Conservation (phyloP, 2,113 vertebrate genomes). For the Nothocercus nigrocapillus region DNA sequence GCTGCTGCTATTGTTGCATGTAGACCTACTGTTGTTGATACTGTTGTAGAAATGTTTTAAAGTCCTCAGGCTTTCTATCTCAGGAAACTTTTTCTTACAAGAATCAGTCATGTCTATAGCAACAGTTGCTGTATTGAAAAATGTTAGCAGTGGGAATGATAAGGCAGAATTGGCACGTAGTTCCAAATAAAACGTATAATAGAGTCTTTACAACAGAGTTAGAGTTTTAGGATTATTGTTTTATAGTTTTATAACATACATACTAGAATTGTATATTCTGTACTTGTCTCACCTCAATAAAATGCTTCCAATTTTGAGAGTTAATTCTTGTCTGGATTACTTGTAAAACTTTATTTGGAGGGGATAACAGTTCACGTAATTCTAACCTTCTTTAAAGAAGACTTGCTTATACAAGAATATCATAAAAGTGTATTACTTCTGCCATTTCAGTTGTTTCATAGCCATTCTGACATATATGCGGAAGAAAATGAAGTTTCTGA, state of each 20-base stretch:
- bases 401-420: not conserved
- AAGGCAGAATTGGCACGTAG: not conserved
- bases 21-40: not conserved
- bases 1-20: not conserved
- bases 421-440: not conserved
- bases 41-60: not conserved
- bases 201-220: not conserved
- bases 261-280: fast-evolving
- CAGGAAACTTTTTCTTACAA: not conserved
- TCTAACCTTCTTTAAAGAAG: not conserved
- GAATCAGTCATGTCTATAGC: not conserved
- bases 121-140: not conserved
- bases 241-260: not conserved
- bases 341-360: not conserved
- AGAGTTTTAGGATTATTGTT: not conserved
- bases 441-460: not conserved
- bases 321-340: not conserved
- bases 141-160: not conserved
- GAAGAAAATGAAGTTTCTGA: not conserved
- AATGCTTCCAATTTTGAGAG: not conserved
- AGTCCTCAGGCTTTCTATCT: not conserved
- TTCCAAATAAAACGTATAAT: not conserved
- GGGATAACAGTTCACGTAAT: not conserved
- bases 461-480: not conserved
- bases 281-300: not conserved